Conservation (phyloP, 92 coral and sea anemone genomes). For the Meandrina meandrites region DNA sequence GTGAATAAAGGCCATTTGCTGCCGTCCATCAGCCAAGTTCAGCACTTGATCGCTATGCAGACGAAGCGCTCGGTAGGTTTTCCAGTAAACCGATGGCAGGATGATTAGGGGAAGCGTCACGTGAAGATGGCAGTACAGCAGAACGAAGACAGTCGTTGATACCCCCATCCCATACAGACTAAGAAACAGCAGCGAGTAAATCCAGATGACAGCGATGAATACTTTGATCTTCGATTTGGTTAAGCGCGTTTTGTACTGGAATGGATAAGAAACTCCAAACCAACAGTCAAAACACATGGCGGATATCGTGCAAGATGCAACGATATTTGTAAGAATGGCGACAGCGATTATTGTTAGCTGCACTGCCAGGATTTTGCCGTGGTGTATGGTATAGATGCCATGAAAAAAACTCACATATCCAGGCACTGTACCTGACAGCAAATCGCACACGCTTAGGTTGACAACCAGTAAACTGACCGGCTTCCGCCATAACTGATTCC, state of each 20-base stretch:
- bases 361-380: background rate
- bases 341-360: background rate
- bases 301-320: slow-evolving; percentile 11
- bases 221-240: background rate
- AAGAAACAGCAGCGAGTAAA: background rate
- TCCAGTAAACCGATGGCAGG: slow-evolving; percentile 17
- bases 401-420: slow-evolving; percentile 17
- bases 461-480: slow-evolving; percentile 14
- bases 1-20: background rate
- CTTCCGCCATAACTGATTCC: background rate
- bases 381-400: background rate
- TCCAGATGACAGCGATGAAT: slow-evolving; percentile 22
- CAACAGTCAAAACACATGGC: slow-evolving; percentile 26
- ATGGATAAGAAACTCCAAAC: slow-evolving; percentile 9
- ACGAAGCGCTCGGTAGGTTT: slow-evolving; percentile 3
- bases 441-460: slow-evolving; percentile 29
- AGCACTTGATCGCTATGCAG: background rate
- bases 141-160: slow-evolving; percentile 5
- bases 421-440: slow-evolving; percentile 8
- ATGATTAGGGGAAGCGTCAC: slow-evolving; percentile 19
- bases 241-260: background rate
- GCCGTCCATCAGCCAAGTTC: background rate
- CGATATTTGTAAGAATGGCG: slow-evolving; percentile 21
- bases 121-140: slow-evolving; percentile 27
- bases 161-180: background rate